Conservation (phyloP, 2,113 vertebrate genomes). For the Crotalus horridus region DNA sequence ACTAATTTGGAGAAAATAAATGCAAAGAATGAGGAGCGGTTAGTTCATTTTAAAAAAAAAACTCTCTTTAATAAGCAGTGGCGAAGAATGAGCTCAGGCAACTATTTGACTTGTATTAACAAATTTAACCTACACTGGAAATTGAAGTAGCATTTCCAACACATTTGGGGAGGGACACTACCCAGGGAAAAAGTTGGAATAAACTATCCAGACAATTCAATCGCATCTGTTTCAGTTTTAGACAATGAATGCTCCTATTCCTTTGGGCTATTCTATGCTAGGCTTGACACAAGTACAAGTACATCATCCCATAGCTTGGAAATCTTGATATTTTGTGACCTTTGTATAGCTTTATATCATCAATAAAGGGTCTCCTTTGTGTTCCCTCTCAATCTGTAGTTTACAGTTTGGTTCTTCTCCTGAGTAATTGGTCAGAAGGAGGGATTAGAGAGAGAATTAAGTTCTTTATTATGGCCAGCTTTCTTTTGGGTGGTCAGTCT, state of each 20-base stretch:
- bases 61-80: not conserved
- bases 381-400: not conserved
- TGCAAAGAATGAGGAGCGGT: not conserved
- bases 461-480: not conserved
- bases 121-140: not conserved
- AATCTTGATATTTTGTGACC: not conserved
- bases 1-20: not conserved
- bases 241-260: not conserved
- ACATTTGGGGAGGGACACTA: not conserved
- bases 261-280: not conserved
- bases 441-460: not conserved
- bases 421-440: not conserved
- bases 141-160: not conserved
- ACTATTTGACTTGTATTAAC: not conserved
- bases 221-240: not conserved
- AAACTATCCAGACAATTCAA: not conserved
- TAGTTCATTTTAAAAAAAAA: not conserved
- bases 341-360: not conserved
- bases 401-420: not conserved
- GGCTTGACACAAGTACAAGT: not conserved
- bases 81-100: not conserved
- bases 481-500: not conserved
- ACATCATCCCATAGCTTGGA: not conserved
- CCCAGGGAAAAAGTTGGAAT: not conserved
- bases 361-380: not conserved